Percentiles rank a stretch among this genome's conserved stretches.
Conservation (phyloP, 2,888 invertebrate species). For the Loripinus fragilis region DNA sequence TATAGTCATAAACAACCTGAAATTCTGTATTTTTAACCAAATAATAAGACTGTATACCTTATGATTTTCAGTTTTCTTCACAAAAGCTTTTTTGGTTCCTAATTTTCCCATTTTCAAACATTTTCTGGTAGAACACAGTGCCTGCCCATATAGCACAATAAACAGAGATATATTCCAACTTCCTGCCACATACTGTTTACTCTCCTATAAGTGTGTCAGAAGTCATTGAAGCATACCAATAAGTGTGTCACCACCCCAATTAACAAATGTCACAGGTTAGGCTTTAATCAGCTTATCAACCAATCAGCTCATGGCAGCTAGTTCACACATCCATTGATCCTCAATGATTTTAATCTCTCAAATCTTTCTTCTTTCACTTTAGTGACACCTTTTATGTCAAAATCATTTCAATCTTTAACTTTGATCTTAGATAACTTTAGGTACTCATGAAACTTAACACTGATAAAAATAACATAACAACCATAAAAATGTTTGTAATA, state of each 20-base stretch:
- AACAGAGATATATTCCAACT: neutral
- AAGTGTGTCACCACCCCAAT: slow-evolving; percentile 16
- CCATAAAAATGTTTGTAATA: too few species aligned
- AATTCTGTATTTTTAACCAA: too few species aligned
- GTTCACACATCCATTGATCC: neutral
- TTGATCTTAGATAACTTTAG: neutral
- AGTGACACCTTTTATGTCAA: neutral
- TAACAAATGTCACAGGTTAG: slow-evolving; percentile 7
- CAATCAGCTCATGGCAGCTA: neutral
- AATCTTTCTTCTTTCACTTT: neutral
- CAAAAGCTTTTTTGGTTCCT: neutral
- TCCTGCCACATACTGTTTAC: slow-evolving; percentile 3
- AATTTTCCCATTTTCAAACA: neutral
- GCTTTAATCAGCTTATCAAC: neutral
- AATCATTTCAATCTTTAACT: too few species aligned
- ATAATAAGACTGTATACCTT: too few species aligned
- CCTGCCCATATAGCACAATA: too few species aligned
- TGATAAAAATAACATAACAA: neutral
- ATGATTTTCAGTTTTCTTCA: neutral
- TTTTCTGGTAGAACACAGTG: too few species aligned
- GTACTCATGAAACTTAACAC: neutral
- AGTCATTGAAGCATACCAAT: neutral
- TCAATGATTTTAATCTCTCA: neutral
- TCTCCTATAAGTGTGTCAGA: neutral
- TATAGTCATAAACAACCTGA: too few species aligned